Conservation (phyloP, 1,140 invertebrate genomes). For the Steinernema khuongi region DNA sequence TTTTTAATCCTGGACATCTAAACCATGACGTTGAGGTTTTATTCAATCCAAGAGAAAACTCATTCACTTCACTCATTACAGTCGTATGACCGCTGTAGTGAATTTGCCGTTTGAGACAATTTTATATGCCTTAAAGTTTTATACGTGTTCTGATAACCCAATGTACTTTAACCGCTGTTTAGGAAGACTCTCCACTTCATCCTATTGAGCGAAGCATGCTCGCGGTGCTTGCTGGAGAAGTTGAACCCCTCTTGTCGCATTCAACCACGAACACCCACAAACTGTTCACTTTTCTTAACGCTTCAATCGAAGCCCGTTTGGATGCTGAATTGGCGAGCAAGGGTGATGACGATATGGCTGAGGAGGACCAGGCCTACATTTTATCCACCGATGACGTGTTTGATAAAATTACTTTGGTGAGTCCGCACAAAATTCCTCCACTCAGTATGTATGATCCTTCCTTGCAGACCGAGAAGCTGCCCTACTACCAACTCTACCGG, state of each 20-base stretch:
- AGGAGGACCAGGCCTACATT: not conserved
- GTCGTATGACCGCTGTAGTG: slow-evolving; percentile 13
- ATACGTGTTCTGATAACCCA: too few species aligned
- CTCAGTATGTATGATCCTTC: not conserved
- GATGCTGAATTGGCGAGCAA: not conserved
- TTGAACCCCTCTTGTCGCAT: not conserved
- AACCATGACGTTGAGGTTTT: not conserved
- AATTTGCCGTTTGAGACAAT: slow-evolving; percentile 5
- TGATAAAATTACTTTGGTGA: not conserved
- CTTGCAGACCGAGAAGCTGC: not conserved
- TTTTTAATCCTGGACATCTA: too few species aligned
- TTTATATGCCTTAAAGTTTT: not conserved
- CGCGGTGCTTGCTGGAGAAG: not conserved
- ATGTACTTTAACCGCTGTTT: too few species aligned
- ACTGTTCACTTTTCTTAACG: not conserved
- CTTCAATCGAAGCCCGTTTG: not conserved
- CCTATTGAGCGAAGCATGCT: not conserved
- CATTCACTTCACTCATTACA: slow-evolving; percentile 11
- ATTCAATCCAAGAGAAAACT: not conserved
- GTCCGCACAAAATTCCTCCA: not conserved
- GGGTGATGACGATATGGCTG: not conserved
- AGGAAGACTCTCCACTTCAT: not conserved
- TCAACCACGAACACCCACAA: not conserved
- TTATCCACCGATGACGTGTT: not conserved
- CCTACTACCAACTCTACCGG: not conserved